These are phyloP conservation scores for Volucella zonaria DNA, from an alignment of 2,888 invertebrate genomes.

Conservation along the genomic window DNA sequence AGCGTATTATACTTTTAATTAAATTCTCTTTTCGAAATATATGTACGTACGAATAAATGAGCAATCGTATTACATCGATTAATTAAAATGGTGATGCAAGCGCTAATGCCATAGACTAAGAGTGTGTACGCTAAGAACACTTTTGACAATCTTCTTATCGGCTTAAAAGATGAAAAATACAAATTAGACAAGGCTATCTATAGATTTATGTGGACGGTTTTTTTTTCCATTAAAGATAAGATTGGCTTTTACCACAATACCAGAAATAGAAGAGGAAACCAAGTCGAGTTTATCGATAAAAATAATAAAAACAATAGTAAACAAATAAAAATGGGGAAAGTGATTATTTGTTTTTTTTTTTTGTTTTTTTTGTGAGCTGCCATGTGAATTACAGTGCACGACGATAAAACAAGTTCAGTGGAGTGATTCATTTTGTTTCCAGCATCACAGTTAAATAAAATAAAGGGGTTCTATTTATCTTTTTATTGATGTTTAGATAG, in stretches of 20 bases:
- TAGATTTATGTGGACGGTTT: slow-evolving; percentile 7
- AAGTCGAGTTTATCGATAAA: not conserved
- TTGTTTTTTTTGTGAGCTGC: not conserved
- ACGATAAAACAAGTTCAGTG: not conserved
- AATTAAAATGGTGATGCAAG: not conserved
- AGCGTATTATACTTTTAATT: too few species aligned
- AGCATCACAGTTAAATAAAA: too few species aligned
- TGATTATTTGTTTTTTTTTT: not conserved
- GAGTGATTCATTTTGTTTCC: not conserved
- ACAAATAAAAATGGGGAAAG: slow-evolving; percentile 10
- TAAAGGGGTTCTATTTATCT: not conserved
- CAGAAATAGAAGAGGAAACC: not conserved
- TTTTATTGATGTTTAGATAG: too few species aligned
- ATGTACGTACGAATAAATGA: not conserved
- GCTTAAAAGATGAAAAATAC: slow-evolving; percentile 4
- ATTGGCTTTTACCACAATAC: not conserved
- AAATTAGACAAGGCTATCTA: not conserved
- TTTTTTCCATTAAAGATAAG: slow-evolving; percentile 23
- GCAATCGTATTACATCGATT: not conserved
- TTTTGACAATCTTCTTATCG: slow-evolving; percentile 25
- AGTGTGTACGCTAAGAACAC: not conserved
- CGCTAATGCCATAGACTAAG: not conserved
- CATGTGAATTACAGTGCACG: not conserved
- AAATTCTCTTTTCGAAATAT: not conserved
- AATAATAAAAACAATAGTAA: slow-evolving; percentile 1